Percentiles rank a stretch among this genome's conserved stretches.
These are phyloP conservation scores for Ditula angustiorana DNA, from an alignment of 2,888 invertebrate genomes.

Conservation along the genomic window DNA sequence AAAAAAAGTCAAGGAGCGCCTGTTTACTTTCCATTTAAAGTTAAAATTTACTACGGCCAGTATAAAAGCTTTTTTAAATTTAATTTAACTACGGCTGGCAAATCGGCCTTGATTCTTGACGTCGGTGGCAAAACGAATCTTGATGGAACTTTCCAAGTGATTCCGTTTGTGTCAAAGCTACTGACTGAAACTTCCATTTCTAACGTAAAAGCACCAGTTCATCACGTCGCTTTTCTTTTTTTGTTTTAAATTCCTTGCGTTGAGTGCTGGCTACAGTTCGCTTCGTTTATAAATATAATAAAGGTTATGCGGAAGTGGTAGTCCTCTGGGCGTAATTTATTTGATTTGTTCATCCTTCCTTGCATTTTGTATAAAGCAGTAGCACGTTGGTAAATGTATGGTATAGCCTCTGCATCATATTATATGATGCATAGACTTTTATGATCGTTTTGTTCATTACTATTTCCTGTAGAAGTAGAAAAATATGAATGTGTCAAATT, in stretches of 20 bases:
- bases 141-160: conserved; percentile 38
- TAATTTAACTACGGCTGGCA: conserved; percentile 12
- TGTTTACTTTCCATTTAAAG: not conserved
- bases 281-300: conserved; percentile 13
- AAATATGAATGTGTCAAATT: too few relatives aligned
- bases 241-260: not conserved
- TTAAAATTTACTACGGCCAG: not conserved
- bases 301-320: conserved; percentile 19
- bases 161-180: conserved; percentile 34
- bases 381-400: too few relatives aligned
- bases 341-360: conserved; percentile 29
- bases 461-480: too few relatives aligned
- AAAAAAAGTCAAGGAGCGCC: too few relatives aligned
- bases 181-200: conserved; percentile 26
- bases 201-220: conserved; percentile 13
- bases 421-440: not conserved
- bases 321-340: conserved; percentile 25
- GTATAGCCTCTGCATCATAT: too few relatives aligned
- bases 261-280: not conserved
- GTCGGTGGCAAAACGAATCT: conserved; percentile 25
- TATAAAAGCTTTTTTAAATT: conserved; percentile 15
- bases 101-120: conserved; percentile 8
- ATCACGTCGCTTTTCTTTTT: not conserved
- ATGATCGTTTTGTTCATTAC: too few relatives aligned
- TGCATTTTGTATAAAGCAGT: conserved; percentile 40